Evolutionary conservation across 1,140 invertebrate species (phyloP), one percentile per base, ranked within the genome.

Genomic region (Micrasema minimum): DNA sequence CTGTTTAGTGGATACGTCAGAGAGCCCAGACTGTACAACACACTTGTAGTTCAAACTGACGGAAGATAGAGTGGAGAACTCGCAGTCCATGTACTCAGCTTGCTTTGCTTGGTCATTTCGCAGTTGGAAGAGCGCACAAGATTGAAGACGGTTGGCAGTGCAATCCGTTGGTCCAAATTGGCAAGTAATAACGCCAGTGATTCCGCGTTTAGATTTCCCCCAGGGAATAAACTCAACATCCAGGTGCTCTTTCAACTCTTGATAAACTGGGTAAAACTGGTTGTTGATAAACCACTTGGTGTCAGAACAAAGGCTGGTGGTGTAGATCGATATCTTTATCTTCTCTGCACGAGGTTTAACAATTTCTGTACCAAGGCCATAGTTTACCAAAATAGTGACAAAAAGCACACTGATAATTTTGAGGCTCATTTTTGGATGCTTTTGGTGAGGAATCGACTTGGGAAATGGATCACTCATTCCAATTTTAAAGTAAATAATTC

Each of bases 161-260:
- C 82, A 83, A 50, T 82, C 80, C 5, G 57, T 72, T 0, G 22
- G 23, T 11, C 76, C 75, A 51, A 80, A 82, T 43, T 81, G 80
- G 51, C 82, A 83, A 1, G 64, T 64, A 1, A 80, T 57, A 6
- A 16, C 66, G 11, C 75, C 77, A 18, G 77, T 71, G 7, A 66
- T 59, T 18, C 71, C 51, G 12, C 78, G 72, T 37, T 18, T 59
- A 0, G 81, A 78, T 38, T 80, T 78, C 5, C 80, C 82, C 82
- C 82, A 84, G 1, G 80, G 79, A 0, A 83, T 75, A 35, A 82
- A 82, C 65, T 82, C 77, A 1, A 83, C 50, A 5, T 82, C 78
- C 31, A 84, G 38, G 41, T 76, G 79, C 0, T 80, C 62, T 5
- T 76, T 75, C 48, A 80, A 80, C 2, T 78, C 71, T 61, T 78